Evolutionary conservation across 2,888 invertebrate species (phyloP).

Genomic region (Cheilosia pagana): DNA sequence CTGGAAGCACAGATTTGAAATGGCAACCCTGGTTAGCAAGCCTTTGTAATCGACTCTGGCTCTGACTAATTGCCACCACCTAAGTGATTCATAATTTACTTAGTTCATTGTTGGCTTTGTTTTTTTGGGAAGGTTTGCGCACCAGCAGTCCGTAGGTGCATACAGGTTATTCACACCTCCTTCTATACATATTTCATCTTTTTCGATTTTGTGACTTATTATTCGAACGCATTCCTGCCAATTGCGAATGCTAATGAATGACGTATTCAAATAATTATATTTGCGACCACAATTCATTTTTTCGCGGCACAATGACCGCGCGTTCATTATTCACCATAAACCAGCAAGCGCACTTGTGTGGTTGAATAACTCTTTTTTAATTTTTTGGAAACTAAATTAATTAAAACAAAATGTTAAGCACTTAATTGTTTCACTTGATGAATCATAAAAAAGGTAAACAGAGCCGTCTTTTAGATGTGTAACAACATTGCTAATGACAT

Average conservation of each 20-base stretch:
- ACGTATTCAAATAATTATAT: constrained; percentile 16
- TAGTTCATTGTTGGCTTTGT: background rate
- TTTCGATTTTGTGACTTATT: background rate
- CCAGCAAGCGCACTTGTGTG: background rate
- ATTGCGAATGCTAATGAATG: no score
- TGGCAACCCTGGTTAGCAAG: no score
- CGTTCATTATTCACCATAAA: background rate
- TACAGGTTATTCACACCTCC: background rate
- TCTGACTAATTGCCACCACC: background rate
- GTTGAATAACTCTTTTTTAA: background rate
- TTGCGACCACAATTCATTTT: background rate
- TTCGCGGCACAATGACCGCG: constrained; percentile 36
- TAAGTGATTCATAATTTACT: background rate
- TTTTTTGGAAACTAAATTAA: background rate
- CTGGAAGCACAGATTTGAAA: no score
- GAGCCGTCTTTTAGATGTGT: no score
- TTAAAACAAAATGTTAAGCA: background rate
- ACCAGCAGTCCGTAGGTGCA: background rate
- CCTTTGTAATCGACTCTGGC: background rate
- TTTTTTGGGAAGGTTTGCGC: background rate
- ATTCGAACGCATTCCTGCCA: background rate
- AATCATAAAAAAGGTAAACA: no score
- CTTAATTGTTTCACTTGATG: no score
- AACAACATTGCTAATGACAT: no score
- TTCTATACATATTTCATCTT: no score